phyloP scores from a whole-genome alignment of 2,113 vertebrate genomes.

The Guaruba guarouba region DNA sequence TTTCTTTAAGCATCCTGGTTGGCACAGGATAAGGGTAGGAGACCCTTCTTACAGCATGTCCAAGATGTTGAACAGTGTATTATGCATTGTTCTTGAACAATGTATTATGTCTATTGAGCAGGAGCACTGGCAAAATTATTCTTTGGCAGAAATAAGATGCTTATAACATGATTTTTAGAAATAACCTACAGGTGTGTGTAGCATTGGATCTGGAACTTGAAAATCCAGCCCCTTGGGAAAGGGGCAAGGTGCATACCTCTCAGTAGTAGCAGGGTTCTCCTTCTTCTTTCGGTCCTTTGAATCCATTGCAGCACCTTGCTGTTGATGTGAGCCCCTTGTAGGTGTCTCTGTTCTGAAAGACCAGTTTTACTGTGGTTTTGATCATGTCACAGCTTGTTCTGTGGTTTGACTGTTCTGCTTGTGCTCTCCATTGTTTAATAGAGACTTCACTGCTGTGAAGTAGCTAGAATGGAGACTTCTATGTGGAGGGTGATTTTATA shows the following conservation, averaged over 20 bases:
- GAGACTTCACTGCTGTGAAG: not conserved
- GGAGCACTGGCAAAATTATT: not conserved
- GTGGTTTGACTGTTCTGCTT: not conserved
- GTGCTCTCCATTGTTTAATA: not conserved
- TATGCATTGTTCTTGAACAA: not conserved
- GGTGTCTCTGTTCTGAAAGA: not conserved
- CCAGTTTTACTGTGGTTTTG: not conserved
- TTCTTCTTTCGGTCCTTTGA: not conserved
- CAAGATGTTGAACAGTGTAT: not conserved
- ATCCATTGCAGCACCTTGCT: not conserved
- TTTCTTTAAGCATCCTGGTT: not conserved
- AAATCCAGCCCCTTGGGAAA: not conserved
- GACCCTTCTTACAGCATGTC: not conserved
- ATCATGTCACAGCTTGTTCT: not conserved
- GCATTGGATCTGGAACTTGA: not conserved
- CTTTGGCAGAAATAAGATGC: not conserved
- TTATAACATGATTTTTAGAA: not conserved
- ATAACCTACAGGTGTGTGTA: not conserved
- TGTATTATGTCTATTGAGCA: not conserved
- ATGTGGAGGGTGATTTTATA: not conserved
- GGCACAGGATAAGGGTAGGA: not conserved
- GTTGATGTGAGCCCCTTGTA: not conserved
- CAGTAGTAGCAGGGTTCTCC: not conserved
- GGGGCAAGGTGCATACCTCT: not conserved
- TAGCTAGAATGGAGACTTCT: not conserved